Evolutionary conservation across 2,888 invertebrate species (phyloP), one percentile per base, ranked within the genome.

Genomic region (Lasiommata megera): DNA sequence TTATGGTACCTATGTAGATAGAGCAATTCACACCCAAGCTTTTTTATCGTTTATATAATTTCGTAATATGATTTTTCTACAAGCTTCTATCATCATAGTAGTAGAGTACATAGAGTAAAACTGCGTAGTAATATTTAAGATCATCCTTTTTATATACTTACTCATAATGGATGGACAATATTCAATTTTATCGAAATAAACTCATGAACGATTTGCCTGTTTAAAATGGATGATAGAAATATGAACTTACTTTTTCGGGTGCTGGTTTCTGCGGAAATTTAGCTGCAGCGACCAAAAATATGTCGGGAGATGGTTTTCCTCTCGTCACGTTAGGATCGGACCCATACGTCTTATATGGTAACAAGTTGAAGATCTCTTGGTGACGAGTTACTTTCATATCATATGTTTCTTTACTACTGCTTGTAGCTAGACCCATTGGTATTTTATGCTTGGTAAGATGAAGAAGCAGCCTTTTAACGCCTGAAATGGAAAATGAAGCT

Each of bases 291-390:
- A 96, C 92, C 1, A 95, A 77, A 76, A 97, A 98, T 68, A 96
- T 95, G 76, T 98, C 97, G 0, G 98, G 98, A 37, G 93, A 92
- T 0, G 98, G 98, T 88, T 98, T 98, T 0, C 98, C 97, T 43
- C 92, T 84, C 74, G 94, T 94, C 1, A 98, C 96, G 52, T 95
- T 95, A 0, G 95, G 94, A 76, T 98, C 98, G 12, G 94, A 94
- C 0, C 96, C 96, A 69, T 94, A 93, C 0, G 98, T 96, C 64
- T 94, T 92, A 73, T 95, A 96, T 54, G 92, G 75, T 56, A 96
- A 93, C 46, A 94, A 73, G 6, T 90, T 77, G 71, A 96, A 95
- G 9, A 96, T 76, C 17, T 93, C 92, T 71, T 94, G 92, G 73
- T 96, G 94, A 23, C 93, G 91, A 11, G 82, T 77, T 0, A 93